Evolutionary conservation across 1,140 invertebrate genomes (phyloP).

Genomic region (Dendroctonus ponderosae): DNA sequence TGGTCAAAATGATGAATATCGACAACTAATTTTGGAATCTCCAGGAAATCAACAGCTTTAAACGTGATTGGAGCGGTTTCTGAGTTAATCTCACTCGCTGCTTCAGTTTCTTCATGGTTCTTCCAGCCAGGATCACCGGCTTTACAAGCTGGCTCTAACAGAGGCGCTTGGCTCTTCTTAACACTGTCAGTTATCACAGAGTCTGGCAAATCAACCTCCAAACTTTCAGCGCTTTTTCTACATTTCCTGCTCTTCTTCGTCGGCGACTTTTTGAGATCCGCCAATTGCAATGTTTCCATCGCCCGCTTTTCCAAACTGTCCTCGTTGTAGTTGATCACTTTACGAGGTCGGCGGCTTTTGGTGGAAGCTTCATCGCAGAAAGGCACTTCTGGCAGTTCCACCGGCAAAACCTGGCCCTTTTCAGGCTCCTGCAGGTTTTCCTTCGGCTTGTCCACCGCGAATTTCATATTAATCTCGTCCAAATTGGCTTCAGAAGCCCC

Average conservation of each 20-base stretch:
- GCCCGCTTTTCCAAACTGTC: conserved; percentile 13
- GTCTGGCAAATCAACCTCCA: too few relatives aligned
- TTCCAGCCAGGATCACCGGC: too few relatives aligned
- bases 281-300: not conserved
- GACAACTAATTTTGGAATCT: conserved; percentile 17
- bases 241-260: not conserved
- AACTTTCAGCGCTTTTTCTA: not conserved
- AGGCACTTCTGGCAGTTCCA: not conserved
- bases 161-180: too few relatives aligned
- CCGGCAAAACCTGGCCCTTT: not conserved
- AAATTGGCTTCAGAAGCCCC: not conserved
- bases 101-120: too few relatives aligned
- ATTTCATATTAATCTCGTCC: not conserved
- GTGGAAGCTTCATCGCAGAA: not conserved
- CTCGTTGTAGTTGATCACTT: conserved; percentile 13
- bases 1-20: conserved; percentile 15
- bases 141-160: too few relatives aligned
- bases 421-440: not conserved
- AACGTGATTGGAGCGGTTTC: conserved; percentile 4
- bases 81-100: not conserved
- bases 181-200: too few relatives aligned
- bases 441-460: not conserved
- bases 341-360: conserved; percentile 2
- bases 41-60: conserved; percentile 8
- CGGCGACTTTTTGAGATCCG: not conserved